phyloP scores from a whole-genome alignment of 2,797 vertebrate species.

The Hephaestus fuliginosus region DNA sequence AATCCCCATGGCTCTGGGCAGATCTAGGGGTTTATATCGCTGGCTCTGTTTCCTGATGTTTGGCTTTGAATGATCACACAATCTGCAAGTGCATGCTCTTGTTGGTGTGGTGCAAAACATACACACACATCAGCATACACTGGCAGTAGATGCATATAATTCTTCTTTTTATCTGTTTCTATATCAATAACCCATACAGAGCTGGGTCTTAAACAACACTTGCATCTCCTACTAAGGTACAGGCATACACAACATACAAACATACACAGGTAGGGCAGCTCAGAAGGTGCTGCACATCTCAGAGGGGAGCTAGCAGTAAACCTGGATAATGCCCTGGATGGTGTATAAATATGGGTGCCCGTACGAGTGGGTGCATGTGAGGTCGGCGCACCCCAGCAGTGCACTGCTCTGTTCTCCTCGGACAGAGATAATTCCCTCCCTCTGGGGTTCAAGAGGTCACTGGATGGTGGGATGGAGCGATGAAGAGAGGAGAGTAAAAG shows the following conservation, averaged over 20 bases:
- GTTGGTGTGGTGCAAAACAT: slow-evolving; percentile 15
- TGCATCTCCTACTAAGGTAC: slow-evolving; percentile 18
- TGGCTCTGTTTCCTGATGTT: slow-evolving; percentile 45
- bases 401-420: slow-evolving; percentile 69
- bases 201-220: slow-evolving; percentile 42
- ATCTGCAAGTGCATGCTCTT: slow-evolving; percentile 3
- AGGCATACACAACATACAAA: slow-evolving; percentile 11
- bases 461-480: slow-evolving; percentile 69
- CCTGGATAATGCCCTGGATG: slow-evolving; percentile 53
- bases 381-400: slow-evolving; percentile 54
- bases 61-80: slow-evolving; percentile 45
- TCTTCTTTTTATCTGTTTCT: slow-evolving; percentile 8
- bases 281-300: slow-evolving; percentile 46
- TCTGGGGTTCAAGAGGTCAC: slow-evolving; percentile 71
- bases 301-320: slow-evolving; percentile 51
- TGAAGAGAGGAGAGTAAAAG: slow-evolving; percentile 66
- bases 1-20: slow-evolving; percentile 28
- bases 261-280: slow-evolving; percentile 27
- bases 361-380: slow-evolving; percentile 63
- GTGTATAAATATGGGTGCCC: slow-evolving; percentile 66
- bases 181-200: slow-evolving; percentile 39
- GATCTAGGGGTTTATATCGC: slow-evolving; percentile 16
- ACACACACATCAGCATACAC: slow-evolving; percentile 1
- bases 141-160: slow-evolving; percentile 4
- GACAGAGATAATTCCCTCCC: slow-evolving; percentile 80